These are phyloP conservation scores for Charina bottae DNA, from an alignment of 2,113 vertebrate species.

Conservation along the genomic window DNA sequence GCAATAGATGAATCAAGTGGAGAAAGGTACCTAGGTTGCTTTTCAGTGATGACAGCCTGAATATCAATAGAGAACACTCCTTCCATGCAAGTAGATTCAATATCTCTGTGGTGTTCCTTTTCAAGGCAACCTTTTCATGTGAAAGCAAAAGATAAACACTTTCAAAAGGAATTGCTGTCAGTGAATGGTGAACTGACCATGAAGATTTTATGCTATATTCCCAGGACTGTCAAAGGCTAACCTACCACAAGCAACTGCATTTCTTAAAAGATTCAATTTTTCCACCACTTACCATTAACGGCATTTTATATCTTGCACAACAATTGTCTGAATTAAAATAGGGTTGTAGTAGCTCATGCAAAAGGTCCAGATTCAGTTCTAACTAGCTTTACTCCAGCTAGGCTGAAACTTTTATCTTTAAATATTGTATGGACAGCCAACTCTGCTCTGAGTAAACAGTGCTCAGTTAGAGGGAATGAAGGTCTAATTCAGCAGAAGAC, in stretches of 20 bases:
- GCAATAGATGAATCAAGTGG: conserved; percentile 24
- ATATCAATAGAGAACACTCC: conserved; percentile 34
- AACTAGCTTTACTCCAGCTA: not conserved
- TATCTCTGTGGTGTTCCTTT: conserved; percentile 41
- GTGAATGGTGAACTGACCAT: conserved; percentile 37
- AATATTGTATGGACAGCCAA: not conserved
- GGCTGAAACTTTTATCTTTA: not conserved
- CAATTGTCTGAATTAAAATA: not conserved
- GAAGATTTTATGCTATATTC: conserved; percentile 49
- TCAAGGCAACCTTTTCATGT: conserved; percentile 44
- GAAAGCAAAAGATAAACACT: conserved; percentile 50
- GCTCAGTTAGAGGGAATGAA: not conserved
- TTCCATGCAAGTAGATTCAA: conserved; percentile 34
- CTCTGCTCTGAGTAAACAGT: not conserved
- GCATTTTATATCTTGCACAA: conserved; percentile 7
- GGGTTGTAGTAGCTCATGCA: not conserved
- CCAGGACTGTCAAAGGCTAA: conserved; percentile 9
- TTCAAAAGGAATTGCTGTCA: conserved; percentile 46
- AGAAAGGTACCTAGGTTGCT: not conserved
- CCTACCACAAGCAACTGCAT: conserved; percentile 10
- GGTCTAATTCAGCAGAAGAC: not conserved
- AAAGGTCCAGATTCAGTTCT: not conserved
- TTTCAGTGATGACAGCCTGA: conserved; percentile 23
- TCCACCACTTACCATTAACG: not conserved
- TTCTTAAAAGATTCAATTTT: conserved; percentile 6